These are phyloP conservation scores for Mimas tiliae DNA, from an alignment of 2,888 invertebrate genomes.

Conservation along the genomic window DNA sequence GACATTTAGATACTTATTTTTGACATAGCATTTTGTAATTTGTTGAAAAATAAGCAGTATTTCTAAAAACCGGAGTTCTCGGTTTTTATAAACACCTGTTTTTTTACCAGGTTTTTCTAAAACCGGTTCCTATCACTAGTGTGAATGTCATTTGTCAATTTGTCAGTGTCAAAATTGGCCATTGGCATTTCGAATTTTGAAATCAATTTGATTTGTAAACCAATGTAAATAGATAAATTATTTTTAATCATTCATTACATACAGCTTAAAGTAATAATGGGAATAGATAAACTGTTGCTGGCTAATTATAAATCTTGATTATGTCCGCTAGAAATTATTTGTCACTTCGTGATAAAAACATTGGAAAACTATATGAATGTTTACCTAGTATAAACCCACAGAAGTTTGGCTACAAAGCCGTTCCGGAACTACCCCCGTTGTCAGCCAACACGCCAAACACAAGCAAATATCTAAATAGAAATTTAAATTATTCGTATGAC, in stretches of 20 bases:
- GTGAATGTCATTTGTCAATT: no score
- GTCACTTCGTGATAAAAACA: conserved; percentile 72
- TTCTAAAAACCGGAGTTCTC: no score
- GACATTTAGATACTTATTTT: no score
- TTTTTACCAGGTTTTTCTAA: no score
- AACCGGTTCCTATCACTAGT: no score
- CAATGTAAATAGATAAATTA: no score
- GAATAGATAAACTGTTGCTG: conserved; percentile 3
- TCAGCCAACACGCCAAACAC: conserved; percentile 57
- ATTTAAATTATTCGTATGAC: conserved; percentile 68
- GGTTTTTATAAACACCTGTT: no score
- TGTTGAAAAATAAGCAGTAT: no score
- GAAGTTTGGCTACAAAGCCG: conserved; percentile 62
- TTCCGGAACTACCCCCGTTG: conserved; percentile 63
- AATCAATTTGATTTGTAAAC: background rate
- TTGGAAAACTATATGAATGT: conserved; percentile 69
- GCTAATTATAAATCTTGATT: conserved; percentile 48
- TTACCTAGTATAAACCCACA: conserved; percentile 73
- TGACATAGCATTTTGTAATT: no score
- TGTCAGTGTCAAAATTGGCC: background rate
- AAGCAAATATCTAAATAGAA: conserved; percentile 64
- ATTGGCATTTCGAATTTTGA: background rate
- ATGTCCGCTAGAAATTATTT: conserved; percentile 79
- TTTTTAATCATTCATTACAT: background rate
- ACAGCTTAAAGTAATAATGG: conserved; percentile 12